Evolutionary conservation across 2,888 invertebrate genomes (phyloP).

Genomic region (Archips crataeganus): DNA sequence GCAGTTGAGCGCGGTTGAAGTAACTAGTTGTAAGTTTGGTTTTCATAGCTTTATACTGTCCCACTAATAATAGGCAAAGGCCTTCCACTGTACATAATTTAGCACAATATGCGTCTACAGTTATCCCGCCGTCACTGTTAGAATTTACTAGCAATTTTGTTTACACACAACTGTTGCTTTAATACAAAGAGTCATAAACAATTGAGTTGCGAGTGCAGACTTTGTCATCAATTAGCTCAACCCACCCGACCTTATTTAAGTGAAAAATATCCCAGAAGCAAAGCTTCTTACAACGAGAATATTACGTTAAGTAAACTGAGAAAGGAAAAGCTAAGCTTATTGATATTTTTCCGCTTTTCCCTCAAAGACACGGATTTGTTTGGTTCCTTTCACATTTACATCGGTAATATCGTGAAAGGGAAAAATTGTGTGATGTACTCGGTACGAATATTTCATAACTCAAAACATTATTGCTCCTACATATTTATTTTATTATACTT

Average conservation of each 20-base stretch:
- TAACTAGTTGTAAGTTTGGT: too few species aligned
- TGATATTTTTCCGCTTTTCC: conserved; percentile 26
- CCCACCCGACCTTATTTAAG: background rate
- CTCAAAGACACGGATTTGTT: conserved; percentile 9
- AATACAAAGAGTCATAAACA: background rate
- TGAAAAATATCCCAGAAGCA: conserved; percentile 5
- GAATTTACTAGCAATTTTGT: background rate
- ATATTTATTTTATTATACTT: background rate
- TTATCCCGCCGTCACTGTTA: background rate
- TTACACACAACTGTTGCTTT: background rate
- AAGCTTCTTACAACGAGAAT: conserved; percentile 20
- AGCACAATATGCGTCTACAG: too few species aligned
- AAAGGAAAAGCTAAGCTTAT: conserved; percentile 29
- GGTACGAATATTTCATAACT: conserved; percentile 5
- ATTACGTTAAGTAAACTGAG: conserved; percentile 17
- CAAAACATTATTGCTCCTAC: background rate
- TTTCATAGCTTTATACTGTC: too few species aligned
- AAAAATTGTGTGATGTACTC: background rate
- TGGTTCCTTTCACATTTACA: conserved; percentile 24
- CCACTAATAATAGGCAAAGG: too few species aligned
- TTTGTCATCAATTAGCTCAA: background rate
- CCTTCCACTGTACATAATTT: too few species aligned
- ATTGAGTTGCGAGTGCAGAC: background rate
- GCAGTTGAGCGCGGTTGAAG: too few species aligned
- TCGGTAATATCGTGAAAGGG: conserved; percentile 11